Evolutionary conservation across 2,888 invertebrate genomes (phyloP).

Genomic region (Lasioglossum oenotherae): DNA sequence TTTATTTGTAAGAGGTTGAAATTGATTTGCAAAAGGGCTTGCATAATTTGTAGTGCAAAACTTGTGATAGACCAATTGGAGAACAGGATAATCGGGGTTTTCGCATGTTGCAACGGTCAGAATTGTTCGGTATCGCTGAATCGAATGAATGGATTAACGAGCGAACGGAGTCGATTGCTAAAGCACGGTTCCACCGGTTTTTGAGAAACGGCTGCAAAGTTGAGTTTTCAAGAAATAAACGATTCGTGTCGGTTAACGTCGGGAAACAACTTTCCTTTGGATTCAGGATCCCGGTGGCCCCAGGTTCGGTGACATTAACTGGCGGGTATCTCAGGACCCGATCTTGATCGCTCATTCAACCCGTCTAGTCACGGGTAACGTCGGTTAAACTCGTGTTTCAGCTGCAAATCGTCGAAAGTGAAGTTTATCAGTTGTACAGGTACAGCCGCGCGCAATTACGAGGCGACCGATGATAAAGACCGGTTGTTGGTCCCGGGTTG

Average conservation of each 20-base stretch:
- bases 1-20: too few relatives aligned
- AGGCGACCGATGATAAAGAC: constrained; percentile 4
- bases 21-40: too few relatives aligned
- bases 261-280: background rate
- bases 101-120: background rate
- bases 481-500: constrained; percentile 7
- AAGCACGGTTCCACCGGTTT: background rate
- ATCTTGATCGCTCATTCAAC: constrained; percentile 3
- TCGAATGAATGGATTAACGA: background rate
- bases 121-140: background rate
- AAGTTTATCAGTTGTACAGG: background rate
- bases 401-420: constrained; percentile 8
- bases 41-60: too few relatives aligned
- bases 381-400: background rate
- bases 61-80: background rate
- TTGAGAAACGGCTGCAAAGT: background rate
- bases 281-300: background rate
- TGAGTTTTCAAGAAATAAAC: background rate
- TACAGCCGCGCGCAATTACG: constrained; percentile 15
- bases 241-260: background rate
- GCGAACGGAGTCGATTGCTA: background rate
- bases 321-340: background rate
- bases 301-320: background rate
- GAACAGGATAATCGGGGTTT: background rate
- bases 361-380: background rate